Base-by-base conservation (phyloP, 2,797 vertebrate species). In the Florisuga fusca region DNA sequence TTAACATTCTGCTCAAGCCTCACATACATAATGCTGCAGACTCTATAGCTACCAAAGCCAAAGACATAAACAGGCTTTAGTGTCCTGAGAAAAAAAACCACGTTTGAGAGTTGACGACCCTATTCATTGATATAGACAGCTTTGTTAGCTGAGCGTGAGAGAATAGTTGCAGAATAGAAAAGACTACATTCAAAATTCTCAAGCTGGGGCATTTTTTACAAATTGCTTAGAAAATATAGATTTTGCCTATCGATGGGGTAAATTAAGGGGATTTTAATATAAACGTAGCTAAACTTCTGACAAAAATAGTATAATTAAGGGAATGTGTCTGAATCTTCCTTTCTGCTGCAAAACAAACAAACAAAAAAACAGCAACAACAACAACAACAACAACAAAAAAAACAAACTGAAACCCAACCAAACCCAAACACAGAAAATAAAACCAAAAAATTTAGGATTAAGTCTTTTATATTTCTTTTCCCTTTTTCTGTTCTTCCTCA, bases 1-100 rank as follows among this genome's bases (percentile, higher is more conserved):
- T 98, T 97, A 98, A 92, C 93, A 98, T 98, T 96, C 97, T 51
- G 33, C 58, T 95, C 94, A 90, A 94, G 90, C 43, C 33, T 94
- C 86, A 85, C 91, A 57, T 57, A 77, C 84, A 88, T 95, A 96
- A 95, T 96, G 87, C 86, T 96, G 92, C 94, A 97, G 95, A 94
- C 95, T 97, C 95, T 95, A 87, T 34, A 87, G 74, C 95, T 97
- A 97, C 96, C 93, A 97, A 97, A 97, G 94, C 83, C 87, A 95
- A 92, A 94, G 88, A 91, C 48, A 63, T 92, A 89, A 95, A 87
- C 81, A 92, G 86, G 92, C 82, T 92, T 76, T 73, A 61, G 48
- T 66, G 58, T 84, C 75, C 66, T 38, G 27, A 85, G 22, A 2
- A 93, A 50, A 63, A 81, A 67, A 36, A 11, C 9, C 26, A 43